Evolutionary conservation across 2,797 vertebrate species (phyloP), one percentile per base, ranked within the genome.

Genomic region (Phoeniculus purpureus): DNA sequence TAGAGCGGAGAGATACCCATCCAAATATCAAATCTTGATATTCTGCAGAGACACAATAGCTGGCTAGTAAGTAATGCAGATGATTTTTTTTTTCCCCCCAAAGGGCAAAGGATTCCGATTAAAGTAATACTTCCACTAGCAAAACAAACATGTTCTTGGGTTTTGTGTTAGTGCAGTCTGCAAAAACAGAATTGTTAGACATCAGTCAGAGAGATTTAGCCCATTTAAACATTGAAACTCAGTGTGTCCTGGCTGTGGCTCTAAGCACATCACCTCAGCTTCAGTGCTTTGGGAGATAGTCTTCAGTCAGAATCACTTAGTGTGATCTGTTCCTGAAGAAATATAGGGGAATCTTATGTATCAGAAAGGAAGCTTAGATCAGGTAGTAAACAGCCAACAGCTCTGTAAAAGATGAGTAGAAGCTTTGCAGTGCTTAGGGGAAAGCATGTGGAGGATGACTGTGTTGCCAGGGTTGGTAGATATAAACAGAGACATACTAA

Each of bases 61-160:
- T 81, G 29, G 20, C 12, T n/a, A 40, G 26, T 61, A 37, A 85
- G 15, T 76, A 76, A 27, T 54, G 20, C 9, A 27, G 31, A 47
- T 65, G 40, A 8, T 54, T 70, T 20, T 43, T 50, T 32, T 12
- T 43, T 50, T 32, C 9, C 47, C 23, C 14, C 26, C 27, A 29
- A 58, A 51, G 27, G n/a, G 23, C 58, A 66, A 10, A 67, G 32
- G n/a, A 31, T 72, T 29, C 45, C 52, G 29, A 51, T 58, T 73
- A 18, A 32, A 29, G 64, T 77, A 54, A 43, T 45, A 16, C 32
- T 15, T 61, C 64, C 27, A 31, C 51, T 78, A 34, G 43, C 51
- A 55, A 74, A 77, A 56, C 0, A 21, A 64, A 50, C 0, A 15
- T 26, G 1, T 60, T 16, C n/a, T 79, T 8, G 10, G 45, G 9